Conservation (phyloP, 2,888 invertebrate species). For the Steinernema carpocapsae region DNA sequence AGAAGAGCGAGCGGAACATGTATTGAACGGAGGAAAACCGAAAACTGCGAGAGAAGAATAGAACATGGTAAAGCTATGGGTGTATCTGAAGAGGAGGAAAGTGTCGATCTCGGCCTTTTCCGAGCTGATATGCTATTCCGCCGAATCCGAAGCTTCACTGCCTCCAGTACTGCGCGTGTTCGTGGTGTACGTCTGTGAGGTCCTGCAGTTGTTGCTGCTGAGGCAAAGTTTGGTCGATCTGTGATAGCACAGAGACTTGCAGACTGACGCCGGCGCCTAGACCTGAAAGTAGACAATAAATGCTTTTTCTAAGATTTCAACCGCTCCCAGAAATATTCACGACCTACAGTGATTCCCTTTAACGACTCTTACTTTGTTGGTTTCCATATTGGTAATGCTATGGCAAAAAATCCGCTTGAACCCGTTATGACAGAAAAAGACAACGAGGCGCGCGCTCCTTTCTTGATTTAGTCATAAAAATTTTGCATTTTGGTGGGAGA, state of each 20-base stretch:
- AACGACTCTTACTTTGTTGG: not conserved
- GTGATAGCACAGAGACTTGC: constrained; percentile 50
- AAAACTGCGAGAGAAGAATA: not conserved
- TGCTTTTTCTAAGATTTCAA: not conserved
- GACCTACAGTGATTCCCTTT: not conserved
- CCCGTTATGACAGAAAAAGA: not conserved
- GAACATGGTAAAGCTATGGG: constrained; percentile 22
- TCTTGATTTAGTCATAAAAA: constrained; percentile 26
- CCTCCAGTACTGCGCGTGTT: constrained; percentile 44
- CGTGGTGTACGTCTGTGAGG: constrained; percentile 46
- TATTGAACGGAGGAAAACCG: not conserved
- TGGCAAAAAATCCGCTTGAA: constrained; percentile 18
- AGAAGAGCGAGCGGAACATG: not conserved
- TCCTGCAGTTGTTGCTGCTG: constrained; percentile 46
- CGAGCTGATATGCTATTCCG: constrained; percentile 5
- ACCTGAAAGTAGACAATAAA: constrained; percentile 37
- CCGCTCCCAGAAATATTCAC: too few species aligned
- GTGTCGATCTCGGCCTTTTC: not conserved
- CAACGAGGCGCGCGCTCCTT: constrained; percentile 14
- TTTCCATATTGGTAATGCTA: not conserved
- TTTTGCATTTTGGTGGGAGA: constrained; percentile 35
- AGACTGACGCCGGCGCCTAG: constrained; percentile 47
- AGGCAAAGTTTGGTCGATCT: constrained; percentile 41
- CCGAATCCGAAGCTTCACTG: constrained; percentile 25
- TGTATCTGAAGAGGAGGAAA: constrained; percentile 9